Evolutionary conservation across 2,888 invertebrate genomes (phyloP).

Genomic region (Frankliniella fusca): DNA sequence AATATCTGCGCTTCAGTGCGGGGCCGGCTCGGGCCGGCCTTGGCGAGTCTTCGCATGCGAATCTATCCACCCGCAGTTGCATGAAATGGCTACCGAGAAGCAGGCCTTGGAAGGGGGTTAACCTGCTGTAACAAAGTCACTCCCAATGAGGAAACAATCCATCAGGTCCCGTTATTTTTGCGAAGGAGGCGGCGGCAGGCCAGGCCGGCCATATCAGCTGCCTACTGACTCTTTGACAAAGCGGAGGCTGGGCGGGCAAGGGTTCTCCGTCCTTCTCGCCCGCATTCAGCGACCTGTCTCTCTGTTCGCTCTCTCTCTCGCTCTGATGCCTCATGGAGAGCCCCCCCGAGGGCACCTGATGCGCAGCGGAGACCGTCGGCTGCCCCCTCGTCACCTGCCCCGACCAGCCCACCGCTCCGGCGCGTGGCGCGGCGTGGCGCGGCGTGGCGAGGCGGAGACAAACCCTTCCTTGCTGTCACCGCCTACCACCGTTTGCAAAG

Average conservation of each 20-base stretch:
- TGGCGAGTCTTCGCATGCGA: too few species aligned
- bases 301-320: neutral
- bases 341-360: neutral
- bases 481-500: too few species aligned
- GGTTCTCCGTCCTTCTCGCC: too few species aligned
- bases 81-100: slow-evolving; percentile 1
- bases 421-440: neutral
- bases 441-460: too few species aligned
- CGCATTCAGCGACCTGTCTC: neutral
- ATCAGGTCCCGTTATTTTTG: slow-evolving; percentile 6
- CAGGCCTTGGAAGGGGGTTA: slow-evolving; percentile 5
- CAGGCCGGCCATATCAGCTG: too few species aligned
- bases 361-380: neutral
- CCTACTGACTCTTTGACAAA: too few species aligned
- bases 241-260: too few species aligned
- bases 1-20: too few species aligned
- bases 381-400: too few species aligned
- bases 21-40: too few species aligned
- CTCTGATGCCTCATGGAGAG: neutral
- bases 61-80: neutral
- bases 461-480: too few species aligned
- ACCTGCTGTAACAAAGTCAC: slow-evolving; percentile 15
- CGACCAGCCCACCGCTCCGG: too few species aligned
- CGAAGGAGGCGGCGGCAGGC: neutral
- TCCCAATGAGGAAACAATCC: slow-evolving; percentile 8